Base-by-base conservation (phyloP, 2,113 vertebrate genomes). In the Ranitomeya variabilis region DNA sequence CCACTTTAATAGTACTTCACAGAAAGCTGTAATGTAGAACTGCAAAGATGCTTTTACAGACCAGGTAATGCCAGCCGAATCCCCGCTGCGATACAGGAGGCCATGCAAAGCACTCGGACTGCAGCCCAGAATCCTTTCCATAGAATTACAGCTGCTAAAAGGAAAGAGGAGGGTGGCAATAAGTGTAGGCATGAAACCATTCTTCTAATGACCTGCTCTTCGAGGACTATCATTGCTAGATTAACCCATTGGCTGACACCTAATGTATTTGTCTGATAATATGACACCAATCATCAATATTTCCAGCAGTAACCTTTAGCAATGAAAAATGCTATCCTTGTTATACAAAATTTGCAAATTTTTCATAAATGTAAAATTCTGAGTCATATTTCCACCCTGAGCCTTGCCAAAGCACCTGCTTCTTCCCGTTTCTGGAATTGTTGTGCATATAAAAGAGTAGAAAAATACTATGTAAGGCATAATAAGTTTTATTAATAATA, bases 11-110 rank as follows among this genome's bases (percentile, higher is more conserved):
- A 85, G 81, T 85, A 79, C 87, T 89, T 89, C 60, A 79, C 73
- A 89, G 60, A 89, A 77, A 79, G 87, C 87, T 89, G 82, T 54
- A 85, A 85, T 89, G 87, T 85, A 77, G 60, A 85, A 83, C 74
- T 66, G 81, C 64, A 57, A 76, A 89, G 74, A 89, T 85, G 87
- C 81, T 89, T 89, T 89, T 79, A 89, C 81, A 79, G 87, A 59
- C 73, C 81, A 89, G 87, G 81, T 89, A 89, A 85, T 84, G 59
- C 57, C 69, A 51, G 60, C 52, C 16, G 60, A 16, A 18, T 9
- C 51, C 87, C 87, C 8, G 81, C 87, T 78, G 87, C 66, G 82
- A 79, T 77, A 89, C 87, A 85, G 59, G 82, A 79, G 73, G 62
- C 69, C 80, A 54, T 21, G 82, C 82, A 85, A 78, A 89, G 81